Evolutionary conservation across 2,113 vertebrate genomes (phyloP), one percentile per base, ranked within the genome.

Genomic region (Saguinus imperator): DNA sequence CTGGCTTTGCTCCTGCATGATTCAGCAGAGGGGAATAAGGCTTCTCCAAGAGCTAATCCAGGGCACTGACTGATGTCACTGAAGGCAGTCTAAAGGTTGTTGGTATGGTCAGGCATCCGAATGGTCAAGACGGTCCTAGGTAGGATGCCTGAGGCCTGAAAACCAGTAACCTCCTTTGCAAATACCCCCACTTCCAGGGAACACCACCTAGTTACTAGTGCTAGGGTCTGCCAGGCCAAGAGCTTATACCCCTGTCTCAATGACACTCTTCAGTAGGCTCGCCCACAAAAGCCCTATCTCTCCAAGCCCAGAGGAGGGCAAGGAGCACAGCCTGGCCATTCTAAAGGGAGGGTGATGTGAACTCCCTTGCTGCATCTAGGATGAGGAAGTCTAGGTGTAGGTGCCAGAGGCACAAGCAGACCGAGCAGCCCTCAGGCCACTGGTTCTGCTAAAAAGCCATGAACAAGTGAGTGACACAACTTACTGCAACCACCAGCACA

Each of bases 1-100:
- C 95, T 91, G 93, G 94, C 57, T 93, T 80, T 81, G 87, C 81
- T 91, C 86, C 86, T 88, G 88, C 82, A 79, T 73, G 55, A 48
- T 70, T 70, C 91, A 79, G 87, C 55, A 58, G 68, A 92, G 93
- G 94, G 91, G 89, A 94, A 95, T 50, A 84, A 79, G 93, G 20
- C 75, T 79, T 70, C 88, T 95, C 85, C 94, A 58, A 75, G 95
- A 52, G 88, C 20, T 68, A 95, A 48, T 27, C 23, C 57, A 77
- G 93, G 73, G 48, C 87, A 76, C 68, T 29, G 82, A 73, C 64
- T 92, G 86, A 90, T 4, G 10, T 14, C 55, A 48, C 16, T 11
- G 29, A 68, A 84, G 77, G 88, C 7, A 87, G 58, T 45, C 89
- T 93, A 25, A 21, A 75, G 72, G n/a, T 2, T 40, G 25, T 29